Evolutionary conservation across 2,113 vertebrate genomes (phyloP).

Genomic region (Stegostoma tigrinum): DNA sequence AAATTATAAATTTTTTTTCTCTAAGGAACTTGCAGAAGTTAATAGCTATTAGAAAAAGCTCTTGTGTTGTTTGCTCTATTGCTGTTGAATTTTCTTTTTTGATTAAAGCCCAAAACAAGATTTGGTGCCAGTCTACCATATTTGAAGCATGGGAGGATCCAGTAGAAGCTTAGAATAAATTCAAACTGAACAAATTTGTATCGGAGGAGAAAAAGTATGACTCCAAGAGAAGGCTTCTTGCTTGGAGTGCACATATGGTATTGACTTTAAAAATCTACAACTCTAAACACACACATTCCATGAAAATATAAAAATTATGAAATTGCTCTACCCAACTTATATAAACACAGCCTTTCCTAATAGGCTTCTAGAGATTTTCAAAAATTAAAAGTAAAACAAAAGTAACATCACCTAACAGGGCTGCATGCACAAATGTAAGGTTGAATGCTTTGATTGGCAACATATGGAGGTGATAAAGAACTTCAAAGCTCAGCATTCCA

Average conservation of each 20-base stretch:
- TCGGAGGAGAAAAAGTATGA: neutral
- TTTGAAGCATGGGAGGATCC: neutral
- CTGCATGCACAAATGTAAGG: neutral
- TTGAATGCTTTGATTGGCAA: neutral
- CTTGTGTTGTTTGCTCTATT: neutral
- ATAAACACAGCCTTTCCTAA: neutral
- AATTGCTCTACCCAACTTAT: neutral
- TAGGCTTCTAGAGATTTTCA: neutral
- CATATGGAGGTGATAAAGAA: conserved; percentile 3
- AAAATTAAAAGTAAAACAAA: conserved; percentile 27
- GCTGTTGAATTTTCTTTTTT: neutral
- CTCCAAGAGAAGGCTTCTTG: neutral
- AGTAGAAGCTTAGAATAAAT: neutral
- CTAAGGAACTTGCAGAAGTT: neutral
- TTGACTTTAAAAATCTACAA: neutral
- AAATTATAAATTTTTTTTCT: neutral
- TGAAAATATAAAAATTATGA: neutral
- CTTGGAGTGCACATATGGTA: neutral
- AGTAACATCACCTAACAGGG: neutral
- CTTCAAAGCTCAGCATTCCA: neutral
- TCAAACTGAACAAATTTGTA: neutral
- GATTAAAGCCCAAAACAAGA: neutral
- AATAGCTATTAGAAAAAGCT: neutral
- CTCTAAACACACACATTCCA: too few species aligned
- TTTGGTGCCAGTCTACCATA: neutral